These are phyloP conservation scores for Habropoda laboriosa DNA, from an alignment of 1,140 invertebrate species.

Conservation along the genomic window DNA sequence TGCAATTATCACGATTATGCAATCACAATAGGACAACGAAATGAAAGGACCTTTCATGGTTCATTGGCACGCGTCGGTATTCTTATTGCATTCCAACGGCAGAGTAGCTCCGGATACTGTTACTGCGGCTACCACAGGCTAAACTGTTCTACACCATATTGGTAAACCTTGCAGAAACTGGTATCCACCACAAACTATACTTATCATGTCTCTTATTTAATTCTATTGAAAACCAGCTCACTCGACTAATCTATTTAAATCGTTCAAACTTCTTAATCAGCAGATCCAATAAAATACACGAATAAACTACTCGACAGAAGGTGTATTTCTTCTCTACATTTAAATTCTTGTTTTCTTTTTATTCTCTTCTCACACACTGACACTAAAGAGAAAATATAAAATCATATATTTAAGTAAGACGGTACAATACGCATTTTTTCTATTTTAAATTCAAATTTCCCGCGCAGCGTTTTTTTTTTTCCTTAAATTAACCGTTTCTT, in stretches of 20 bases:
- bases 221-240: not conserved
- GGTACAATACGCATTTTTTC: no score
- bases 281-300: no score
- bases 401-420: no score
- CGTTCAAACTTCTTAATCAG: not conserved
- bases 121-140: slow-evolving; percentile 3
- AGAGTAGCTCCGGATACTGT: slow-evolving; percentile 29
- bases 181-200: slow-evolving; percentile 5
- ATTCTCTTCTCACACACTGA: no score
- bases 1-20: slow-evolving; percentile 47
- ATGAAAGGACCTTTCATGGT: slow-evolving; percentile 61
- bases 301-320: no score
- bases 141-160: slow-evolving; percentile 39
- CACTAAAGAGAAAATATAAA: no score
- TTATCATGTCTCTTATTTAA: not conserved
- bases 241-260: not conserved
- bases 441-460: no score
- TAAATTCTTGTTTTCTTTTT: no score
- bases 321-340: no score
- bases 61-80: slow-evolving; percentile 49
- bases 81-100: slow-evolving; percentile 48
- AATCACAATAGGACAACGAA: slow-evolving; percentile 50
- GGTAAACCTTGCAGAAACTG: slow-evolving; percentile 15
- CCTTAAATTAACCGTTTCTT: not conserved
- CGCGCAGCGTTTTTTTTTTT: not conserved